These are phyloP conservation scores for Notarius lentiginosus DNA, from an alignment of 2,113 vertebrate genomes.

Conservation along the genomic window DNA sequence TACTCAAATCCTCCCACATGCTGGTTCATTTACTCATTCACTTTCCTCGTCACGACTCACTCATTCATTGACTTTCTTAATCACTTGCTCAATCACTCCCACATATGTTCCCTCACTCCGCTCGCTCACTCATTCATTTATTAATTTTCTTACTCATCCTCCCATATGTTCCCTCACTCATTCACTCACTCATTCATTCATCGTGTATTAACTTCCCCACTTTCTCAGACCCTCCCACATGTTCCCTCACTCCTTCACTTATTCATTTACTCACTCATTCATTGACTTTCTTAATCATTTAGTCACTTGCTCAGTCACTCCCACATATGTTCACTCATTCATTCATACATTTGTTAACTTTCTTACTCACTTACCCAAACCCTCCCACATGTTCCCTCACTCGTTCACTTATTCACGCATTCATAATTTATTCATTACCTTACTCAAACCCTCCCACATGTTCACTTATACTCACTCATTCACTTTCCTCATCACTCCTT, in stretches of 20 bases:
- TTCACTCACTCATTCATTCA: too few species aligned
- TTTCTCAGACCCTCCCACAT: too few species aligned
- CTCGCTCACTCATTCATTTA: neutral
- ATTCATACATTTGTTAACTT: too few species aligned
- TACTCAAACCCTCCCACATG: neutral
- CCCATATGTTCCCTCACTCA: too few species aligned
- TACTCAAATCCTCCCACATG: too few species aligned
- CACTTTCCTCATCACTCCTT: neutral
- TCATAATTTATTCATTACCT: too few species aligned
- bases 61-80: neutral
- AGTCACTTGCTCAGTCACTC: too few species aligned
- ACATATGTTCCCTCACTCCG: too few species aligned
- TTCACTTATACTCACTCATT: neutral
- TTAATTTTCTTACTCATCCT: neutral
- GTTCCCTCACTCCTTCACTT: neutral
- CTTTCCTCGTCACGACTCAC: too few species aligned
- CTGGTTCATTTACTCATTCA: too few species aligned
- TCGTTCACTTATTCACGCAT: neutral
- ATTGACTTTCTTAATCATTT: neutral
- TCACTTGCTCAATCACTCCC: neutral
- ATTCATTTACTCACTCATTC: neutral
- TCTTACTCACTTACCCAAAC: neutral
- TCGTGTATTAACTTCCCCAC: too few species aligned
- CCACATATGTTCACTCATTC: neutral
- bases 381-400: neutral